Evolutionary conservation across 2,113 vertebrate species (phyloP).

Genomic region (Tautogolabrus adspersus): DNA sequence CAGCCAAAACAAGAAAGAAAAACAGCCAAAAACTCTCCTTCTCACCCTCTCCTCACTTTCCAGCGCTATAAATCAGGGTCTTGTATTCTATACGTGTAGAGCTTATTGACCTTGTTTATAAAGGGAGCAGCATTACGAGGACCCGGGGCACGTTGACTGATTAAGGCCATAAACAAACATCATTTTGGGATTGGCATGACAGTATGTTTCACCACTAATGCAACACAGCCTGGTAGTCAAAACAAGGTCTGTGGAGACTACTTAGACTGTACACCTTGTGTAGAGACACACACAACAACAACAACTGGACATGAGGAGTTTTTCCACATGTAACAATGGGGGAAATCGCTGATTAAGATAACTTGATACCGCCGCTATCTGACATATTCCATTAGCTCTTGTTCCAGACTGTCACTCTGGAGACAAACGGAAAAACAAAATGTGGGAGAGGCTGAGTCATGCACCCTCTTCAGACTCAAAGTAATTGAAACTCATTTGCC

Average conservation of each 20-base stretch:
- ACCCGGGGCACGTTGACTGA: conserved; percentile 63
- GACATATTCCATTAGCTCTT: conserved; percentile 4
- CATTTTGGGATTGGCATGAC: conserved; percentile 66
- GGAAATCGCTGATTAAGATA: conserved; percentile 16
- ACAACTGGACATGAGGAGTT: not conserved
- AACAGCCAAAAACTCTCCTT: conserved; percentile 28
- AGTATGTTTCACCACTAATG: conserved; percentile 53
- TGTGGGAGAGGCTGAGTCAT: conserved; percentile 37
- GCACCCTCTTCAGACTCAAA: conserved; percentile 1
- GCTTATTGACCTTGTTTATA: conserved; percentile 68
- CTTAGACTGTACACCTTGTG: conserved; percentile 13
- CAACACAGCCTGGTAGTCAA: conserved; percentile 47
- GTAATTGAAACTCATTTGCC: conserved; percentile 35
- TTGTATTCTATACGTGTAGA: conserved; percentile 73
- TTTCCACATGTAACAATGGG: conserved; percentile 1
- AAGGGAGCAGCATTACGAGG: conserved; percentile 60
- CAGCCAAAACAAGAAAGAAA: conserved; percentile 63
- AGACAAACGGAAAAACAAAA: conserved; percentile 28
- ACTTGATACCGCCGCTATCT: not conserved
- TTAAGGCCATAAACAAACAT: conserved; percentile 78
- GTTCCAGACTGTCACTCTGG: conserved; percentile 35
- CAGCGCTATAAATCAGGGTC: conserved; percentile 76
- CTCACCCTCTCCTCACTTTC: conserved; percentile 47
- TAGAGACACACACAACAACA: conserved; percentile 26
- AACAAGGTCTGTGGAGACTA: conserved; percentile 38